phyloP scores from a whole-genome alignment of 2,113 vertebrate species.

The Sitta europaea region DNA sequence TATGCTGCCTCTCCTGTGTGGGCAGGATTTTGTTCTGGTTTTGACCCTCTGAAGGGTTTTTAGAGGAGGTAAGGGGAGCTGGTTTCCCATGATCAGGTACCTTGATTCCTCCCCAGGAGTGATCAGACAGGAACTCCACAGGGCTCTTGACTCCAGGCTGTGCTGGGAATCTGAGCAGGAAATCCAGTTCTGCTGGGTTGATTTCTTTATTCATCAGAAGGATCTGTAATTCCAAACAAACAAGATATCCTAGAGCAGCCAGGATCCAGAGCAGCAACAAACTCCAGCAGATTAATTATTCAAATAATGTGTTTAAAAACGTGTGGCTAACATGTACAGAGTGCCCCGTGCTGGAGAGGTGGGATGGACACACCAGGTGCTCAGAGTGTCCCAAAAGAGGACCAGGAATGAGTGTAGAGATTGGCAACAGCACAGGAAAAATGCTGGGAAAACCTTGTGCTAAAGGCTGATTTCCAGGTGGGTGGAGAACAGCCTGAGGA shows the following conservation, averaged over 20 bases:
- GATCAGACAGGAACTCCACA: constrained; percentile 88
- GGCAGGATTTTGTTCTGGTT: background rate
- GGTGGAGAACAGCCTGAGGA: background rate
- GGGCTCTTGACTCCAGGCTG: constrained; percentile 79
- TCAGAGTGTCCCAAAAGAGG: background rate
- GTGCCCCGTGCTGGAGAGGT: background rate
- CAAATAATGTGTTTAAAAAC: rapidly evolving
- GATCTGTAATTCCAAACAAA: constrained; percentile 73
- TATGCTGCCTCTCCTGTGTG: background rate
- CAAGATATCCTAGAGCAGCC: background rate
- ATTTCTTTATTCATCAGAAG: constrained; percentile 89
- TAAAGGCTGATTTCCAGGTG: background rate
- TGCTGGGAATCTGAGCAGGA: constrained; percentile 88
- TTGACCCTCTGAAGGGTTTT: background rate
- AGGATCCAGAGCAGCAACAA: background rate
- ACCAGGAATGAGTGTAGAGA: background rate
- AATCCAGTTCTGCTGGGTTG: constrained; percentile 81
- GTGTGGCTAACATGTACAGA: background rate
- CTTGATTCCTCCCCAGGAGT: constrained; percentile 94
- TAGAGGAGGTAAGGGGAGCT: background rate
- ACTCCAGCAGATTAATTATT: background rate
- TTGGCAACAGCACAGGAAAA: background rate
- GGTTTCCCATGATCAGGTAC: constrained; percentile 49
- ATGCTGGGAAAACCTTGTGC: background rate
- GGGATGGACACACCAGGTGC: background rate